Percentiles rank a stretch among this genome's conserved stretches.
These are phyloP conservation scores for Protomyctophum bolini DNA, from an alignment of 2,113 vertebrate species.

Conservation along the genomic window DNA sequence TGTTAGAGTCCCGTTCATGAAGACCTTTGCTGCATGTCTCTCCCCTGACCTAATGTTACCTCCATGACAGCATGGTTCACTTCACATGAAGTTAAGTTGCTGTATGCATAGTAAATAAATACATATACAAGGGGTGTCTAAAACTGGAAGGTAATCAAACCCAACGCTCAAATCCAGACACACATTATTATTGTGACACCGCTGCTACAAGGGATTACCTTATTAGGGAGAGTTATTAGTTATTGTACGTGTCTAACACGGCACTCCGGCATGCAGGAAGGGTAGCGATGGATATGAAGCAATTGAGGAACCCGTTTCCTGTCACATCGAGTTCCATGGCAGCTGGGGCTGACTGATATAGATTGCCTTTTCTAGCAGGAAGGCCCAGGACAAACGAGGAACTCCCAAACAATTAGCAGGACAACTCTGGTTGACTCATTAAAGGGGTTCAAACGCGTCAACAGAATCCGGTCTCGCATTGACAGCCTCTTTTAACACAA, in stretches of 20 bases:
- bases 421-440: conserved; percentile 57
- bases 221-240: not conserved
- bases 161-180: not conserved
- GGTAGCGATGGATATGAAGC: conserved; percentile 54
- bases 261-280: conserved; percentile 20
- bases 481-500: conserved; percentile 44
- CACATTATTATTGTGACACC: not conserved
- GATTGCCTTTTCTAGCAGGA: conserved; percentile 46
- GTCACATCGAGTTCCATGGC: conserved; percentile 43
- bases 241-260: conserved; percentile 11
- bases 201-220: not conserved
- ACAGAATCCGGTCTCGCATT: conserved; percentile 19
- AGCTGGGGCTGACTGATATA: conserved; percentile 70
- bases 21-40: too few relatives aligned
- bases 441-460: conserved; percentile 32
- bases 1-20: too few relatives aligned
- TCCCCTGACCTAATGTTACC: too few relatives aligned
- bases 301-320: conserved; percentile 67
- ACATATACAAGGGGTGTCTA: too few relatives aligned
- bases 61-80: too few relatives aligned
- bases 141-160: too few relatives aligned
- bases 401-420: conserved; percentile 66
- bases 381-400: conserved; percentile 52
- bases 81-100: too few relatives aligned
- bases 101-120: too few relatives aligned